Evolutionary conservation across 2,888 invertebrate genomes (phyloP).

Genomic region (Eupithecia vulgata): DNA sequence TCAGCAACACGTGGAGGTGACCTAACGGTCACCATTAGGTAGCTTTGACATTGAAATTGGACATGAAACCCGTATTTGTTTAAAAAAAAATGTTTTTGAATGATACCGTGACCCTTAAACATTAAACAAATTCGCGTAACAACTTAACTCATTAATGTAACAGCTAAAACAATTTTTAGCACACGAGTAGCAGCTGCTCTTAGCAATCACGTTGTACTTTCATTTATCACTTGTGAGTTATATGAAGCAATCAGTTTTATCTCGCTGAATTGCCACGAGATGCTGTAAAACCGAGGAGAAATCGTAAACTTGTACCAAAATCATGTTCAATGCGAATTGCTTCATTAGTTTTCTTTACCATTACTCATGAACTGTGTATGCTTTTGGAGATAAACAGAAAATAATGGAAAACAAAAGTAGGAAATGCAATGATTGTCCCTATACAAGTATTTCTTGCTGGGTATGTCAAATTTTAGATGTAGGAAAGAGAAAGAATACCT

Average conservation of each 20-base stretch:
- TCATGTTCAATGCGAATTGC: constrained; percentile 16
- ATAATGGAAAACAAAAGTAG: too few species aligned
- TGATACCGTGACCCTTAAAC: not conserved
- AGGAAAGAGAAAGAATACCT: too few species aligned
- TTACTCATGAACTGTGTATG: not conserved
- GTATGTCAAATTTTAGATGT: too few species aligned
- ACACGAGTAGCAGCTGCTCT: constrained; percentile 58
- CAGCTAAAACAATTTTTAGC: constrained; percentile 38
- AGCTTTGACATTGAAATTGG: not conserved
- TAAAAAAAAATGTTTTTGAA: too few species aligned
- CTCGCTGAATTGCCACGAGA: constrained; percentile 26
- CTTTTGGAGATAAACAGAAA: not conserved
- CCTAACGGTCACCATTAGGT: not conserved
- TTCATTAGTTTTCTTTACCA: constrained; percentile 9
- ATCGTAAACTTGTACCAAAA: constrained; percentile 24
- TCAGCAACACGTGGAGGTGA: not conserved
- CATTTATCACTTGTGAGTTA: constrained; percentile 66
- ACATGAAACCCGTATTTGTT: too few species aligned
- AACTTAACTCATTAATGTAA: constrained; percentile 31
- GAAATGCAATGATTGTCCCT: too few species aligned
- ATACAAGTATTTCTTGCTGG: too few species aligned
- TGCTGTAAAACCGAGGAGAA: constrained; percentile 25
- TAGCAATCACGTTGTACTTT: constrained; percentile 58
- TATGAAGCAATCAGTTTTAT: constrained; percentile 56
- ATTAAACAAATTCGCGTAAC: constrained; percentile 16